A percentile compares a stretch with the other conserved stretches of the same genome.
These are phyloP conservation scores for Phoxinus dragarum DNA, from an alignment of 2,797 vertebrate genomes.

Conservation along the genomic window DNA sequence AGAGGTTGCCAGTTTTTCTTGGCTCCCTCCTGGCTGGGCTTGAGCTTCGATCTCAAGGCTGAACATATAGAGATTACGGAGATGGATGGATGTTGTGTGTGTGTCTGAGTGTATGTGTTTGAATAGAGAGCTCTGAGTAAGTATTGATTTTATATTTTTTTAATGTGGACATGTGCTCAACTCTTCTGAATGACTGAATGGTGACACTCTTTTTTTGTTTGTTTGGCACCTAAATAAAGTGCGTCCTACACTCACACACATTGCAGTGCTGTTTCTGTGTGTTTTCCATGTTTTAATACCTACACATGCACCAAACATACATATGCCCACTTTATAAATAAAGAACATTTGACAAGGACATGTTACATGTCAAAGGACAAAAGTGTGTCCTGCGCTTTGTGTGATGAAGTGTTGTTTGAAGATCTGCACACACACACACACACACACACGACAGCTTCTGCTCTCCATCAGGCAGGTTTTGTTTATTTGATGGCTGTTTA, in stretches of 20 bases:
- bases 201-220: constrained; percentile 70
- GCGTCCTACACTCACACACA: constrained; percentile 72
- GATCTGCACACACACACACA: neutral
- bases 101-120: neutral
- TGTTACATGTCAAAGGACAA: neutral
- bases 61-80: constrained; percentile 71
- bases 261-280: neutral
- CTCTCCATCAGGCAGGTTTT: neutral
- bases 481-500: constrained; percentile 22
- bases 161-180: constrained; percentile 80
- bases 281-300: neutral
- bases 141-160: constrained; percentile 85
- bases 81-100: constrained; percentile 52
- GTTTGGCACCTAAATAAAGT: constrained; percentile 83
- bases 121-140: constrained; percentile 70
- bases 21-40: constrained; percentile 71
- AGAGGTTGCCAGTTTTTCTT: constrained; percentile 75
- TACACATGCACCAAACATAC: neutral
- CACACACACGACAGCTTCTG: neutral
- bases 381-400: neutral
- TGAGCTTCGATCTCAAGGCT: constrained; percentile 64
- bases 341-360: neutral
- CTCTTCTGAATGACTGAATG: constrained; percentile 68
- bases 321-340: neutral
- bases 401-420: constrained; percentile 1